These are phyloP conservation scores for Philereme transversata DNA, from an alignment of 2,888 invertebrate species.

Conservation along the genomic window DNA sequence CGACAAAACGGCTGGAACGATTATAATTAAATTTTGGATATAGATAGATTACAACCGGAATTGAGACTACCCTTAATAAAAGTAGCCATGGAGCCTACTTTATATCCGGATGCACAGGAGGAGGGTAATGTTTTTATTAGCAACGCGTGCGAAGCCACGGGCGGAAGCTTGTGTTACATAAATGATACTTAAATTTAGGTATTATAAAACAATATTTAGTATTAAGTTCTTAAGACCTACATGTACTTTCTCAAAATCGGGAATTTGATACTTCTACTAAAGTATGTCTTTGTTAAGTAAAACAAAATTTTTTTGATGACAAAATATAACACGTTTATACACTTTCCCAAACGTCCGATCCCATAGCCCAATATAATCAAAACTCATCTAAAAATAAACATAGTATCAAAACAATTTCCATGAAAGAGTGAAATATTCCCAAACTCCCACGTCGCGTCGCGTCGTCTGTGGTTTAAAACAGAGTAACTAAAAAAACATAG, in stretches of 20 bases:
- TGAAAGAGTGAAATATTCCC: slow-evolving; percentile 9
- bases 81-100: no score
- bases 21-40: no score
- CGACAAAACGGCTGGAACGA: no score
- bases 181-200: no score
- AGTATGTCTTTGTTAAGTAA: background rate
- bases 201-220: no score
- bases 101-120: no score
- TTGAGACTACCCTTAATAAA: no score
- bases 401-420: slow-evolving; percentile 10
- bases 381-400: slow-evolving; percentile 20
- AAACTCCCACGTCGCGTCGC: slow-evolving; percentile 8
- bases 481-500: background rate
- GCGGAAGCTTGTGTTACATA: no score
- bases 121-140: no score
- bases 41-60: no score
- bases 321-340: slow-evolving; percentile 11
- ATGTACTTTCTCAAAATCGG: background rate
- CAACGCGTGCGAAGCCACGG: no score
- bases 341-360: slow-evolving; percentile 11
- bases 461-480: background rate
- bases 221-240: no score
- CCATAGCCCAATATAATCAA: slow-evolving; percentile 5
- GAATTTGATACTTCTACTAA: background rate
- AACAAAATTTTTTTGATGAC: background rate